These are phyloP conservation scores for Adela reaumurella DNA, from an alignment of 2,888 invertebrate genomes.

Conservation along the genomic window DNA sequence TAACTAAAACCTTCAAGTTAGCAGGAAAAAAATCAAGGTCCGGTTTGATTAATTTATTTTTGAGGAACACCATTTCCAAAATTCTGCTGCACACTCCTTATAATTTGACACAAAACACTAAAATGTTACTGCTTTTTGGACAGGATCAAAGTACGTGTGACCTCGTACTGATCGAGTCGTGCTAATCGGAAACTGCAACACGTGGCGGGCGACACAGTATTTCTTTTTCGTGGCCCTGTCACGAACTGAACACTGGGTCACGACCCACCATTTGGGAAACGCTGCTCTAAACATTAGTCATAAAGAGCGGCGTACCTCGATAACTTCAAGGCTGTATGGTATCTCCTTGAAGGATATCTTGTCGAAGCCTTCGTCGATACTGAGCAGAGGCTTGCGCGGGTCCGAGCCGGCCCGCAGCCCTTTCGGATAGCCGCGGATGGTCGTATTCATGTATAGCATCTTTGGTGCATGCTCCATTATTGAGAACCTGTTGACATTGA, in stretches of 20 bases:
- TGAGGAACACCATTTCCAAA: no score
- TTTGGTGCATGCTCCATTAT: slow-evolving; percentile 65
- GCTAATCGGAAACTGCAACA: no score
- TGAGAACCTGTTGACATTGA: slow-evolving; percentile 45
- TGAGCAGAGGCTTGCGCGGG: slow-evolving; percentile 70
- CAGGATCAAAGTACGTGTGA: no score
- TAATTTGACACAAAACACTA: no score
- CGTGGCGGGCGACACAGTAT: no score
- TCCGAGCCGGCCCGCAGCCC: slow-evolving; percentile 81
- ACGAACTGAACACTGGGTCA: slow-evolving; percentile 2
- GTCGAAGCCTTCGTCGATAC: slow-evolving; percentile 73
- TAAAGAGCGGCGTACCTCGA: slow-evolving; percentile 53
- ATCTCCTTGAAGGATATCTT: slow-evolving; percentile 64
- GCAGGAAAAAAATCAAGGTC: no score
- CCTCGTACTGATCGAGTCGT: neutral
- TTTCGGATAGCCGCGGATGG: slow-evolving; percentile 79
- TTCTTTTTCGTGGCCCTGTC: no score
- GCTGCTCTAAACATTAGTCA: slow-evolving; percentile 2
- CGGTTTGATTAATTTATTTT: no score
- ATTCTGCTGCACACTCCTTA: no score
- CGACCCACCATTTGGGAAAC: no score
- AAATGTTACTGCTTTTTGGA: no score
- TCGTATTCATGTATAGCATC: slow-evolving; percentile 79
- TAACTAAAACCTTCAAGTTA: no score
- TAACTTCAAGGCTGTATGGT: slow-evolving; percentile 58